These are phyloP conservation scores for Uropetala carovei DNA, from an alignment of 2,888 invertebrate genomes.

Conservation along the genomic window DNA sequence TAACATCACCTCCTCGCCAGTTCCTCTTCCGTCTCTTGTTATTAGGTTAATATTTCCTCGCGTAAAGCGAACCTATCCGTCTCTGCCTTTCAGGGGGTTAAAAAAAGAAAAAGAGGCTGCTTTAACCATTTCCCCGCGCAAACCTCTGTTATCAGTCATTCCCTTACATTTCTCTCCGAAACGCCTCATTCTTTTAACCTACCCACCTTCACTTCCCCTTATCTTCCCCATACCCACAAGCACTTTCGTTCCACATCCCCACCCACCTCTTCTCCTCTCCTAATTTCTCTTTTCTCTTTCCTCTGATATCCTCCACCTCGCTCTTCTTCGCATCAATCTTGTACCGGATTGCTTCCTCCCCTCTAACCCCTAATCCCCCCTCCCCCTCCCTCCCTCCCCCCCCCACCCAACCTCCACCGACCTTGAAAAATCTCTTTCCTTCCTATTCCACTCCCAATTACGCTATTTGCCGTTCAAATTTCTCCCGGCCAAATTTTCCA, in stretches of 20 bases:
- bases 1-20: too few relatives aligned
- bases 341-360: neutral
- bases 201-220: neutral
- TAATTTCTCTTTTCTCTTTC: too few relatives aligned
- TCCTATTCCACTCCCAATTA: neutral
- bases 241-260: neutral
- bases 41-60: conserved; percentile 46
- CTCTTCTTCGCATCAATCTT: neutral
- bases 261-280: neutral
- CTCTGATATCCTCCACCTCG: neutral
- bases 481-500: neutral
- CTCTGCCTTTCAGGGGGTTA: conserved; percentile 7
- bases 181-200: neutral
- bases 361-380: neutral
- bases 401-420: neutral
- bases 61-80: neutral
- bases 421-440: neutral
- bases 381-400: too few relatives aligned
- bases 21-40: neutral
- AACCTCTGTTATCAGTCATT: neutral
- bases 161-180: neutral
- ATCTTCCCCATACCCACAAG: neutral
- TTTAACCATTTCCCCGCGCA: neutral
- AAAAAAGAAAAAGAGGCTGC: conserved; percentile 32
- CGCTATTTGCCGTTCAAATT: neutral